Evolutionary conservation across 2,888 invertebrate genomes (phyloP).

Genomic region (Melinaea marsaeus): DNA sequence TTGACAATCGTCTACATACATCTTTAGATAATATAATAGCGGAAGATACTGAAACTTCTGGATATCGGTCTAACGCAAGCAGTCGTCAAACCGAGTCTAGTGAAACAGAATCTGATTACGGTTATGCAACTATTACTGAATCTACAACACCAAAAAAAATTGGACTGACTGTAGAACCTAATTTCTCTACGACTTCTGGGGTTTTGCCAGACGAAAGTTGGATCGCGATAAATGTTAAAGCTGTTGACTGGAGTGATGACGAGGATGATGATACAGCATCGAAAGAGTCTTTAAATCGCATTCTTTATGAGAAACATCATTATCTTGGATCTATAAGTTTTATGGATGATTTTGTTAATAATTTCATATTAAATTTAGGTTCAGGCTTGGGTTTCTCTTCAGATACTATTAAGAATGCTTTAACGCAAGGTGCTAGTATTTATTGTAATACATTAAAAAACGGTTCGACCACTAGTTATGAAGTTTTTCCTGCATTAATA

Average conservation of each 20-base stretch:
- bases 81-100: constrained; percentile 65
- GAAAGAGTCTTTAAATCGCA: constrained; percentile 50
- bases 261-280: constrained; percentile 53
- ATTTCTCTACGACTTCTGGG: constrained; percentile 62
- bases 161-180: constrained; percentile 59
- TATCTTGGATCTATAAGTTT: constrained; percentile 82
- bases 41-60: constrained; percentile 74
- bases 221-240: constrained; percentile 62
- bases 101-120: constrained; percentile 79
- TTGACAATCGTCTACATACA: constrained; percentile 32
- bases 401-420: constrained; percentile 73
- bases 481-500: constrained; percentile 84
- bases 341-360: constrained; percentile 82
- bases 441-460: constrained; percentile 76
- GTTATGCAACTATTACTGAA: constrained; percentile 80
- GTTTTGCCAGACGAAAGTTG: constrained; percentile 75
- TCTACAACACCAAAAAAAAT: constrained; percentile 78
- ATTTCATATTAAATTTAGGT: constrained; percentile 80
- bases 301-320: constrained; percentile 64
- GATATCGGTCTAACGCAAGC: constrained; percentile 74
- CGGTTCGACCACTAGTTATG: constrained; percentile 71
- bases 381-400: constrained; percentile 76
- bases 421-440: constrained; percentile 82
- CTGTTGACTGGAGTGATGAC: constrained; percentile 62
- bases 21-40: constrained; percentile 44